Conservation (phyloP, 2,888 invertebrate genomes). For the Zaprionus obscuricornis region DNA sequence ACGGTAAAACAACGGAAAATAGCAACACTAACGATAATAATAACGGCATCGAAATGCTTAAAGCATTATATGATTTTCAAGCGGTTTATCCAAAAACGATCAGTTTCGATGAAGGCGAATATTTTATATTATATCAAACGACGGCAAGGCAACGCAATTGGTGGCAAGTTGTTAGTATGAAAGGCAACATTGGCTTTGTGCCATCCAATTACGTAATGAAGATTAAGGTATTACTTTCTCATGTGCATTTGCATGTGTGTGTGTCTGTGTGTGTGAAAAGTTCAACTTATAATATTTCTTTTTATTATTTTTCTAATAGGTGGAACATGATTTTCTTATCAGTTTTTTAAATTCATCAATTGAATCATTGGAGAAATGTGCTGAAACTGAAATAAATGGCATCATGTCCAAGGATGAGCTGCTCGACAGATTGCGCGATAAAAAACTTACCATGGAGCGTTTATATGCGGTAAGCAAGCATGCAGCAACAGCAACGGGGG, state of each 20-base stretch:
- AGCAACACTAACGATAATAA: slow-evolving; percentile 18
- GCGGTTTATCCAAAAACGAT: slow-evolving; percentile 92
- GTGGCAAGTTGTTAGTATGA: slow-evolving; percentile 94
- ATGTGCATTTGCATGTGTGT: no score
- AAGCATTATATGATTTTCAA: slow-evolving; percentile 92
- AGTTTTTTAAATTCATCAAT: slow-evolving; percentile 90
- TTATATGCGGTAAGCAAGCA: slow-evolving; percentile 80
- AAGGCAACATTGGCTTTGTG: slow-evolving; percentile 92
- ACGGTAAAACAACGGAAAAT: no score
- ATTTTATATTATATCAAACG: slow-evolving; percentile 91
- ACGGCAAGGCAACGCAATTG: slow-evolving; percentile 91
- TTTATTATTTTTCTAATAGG: slow-evolving; percentile 84
- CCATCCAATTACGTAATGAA: slow-evolving; percentile 93
- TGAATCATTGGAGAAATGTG: slow-evolving; percentile 84
- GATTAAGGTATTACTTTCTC: slow-evolving; percentile 91
- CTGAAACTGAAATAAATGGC: slow-evolving; percentile 83
- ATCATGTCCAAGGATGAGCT: slow-evolving; percentile 85
- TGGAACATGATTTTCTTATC: slow-evolving; percentile 88
- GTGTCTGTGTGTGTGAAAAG: background rate
- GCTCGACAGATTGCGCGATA: slow-evolving; percentile 86
- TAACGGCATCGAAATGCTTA: slow-evolving; percentile 89
- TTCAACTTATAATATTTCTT: no score
- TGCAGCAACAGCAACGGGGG: no score
- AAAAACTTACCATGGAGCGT: slow-evolving; percentile 84
- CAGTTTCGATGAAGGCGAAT: slow-evolving; percentile 91